A percentile compares a stretch with the other conserved stretches of the same genome.
Conservation (phyloP, 2,888 invertebrate species). For the Stenoptilia bipunctidactyla region DNA sequence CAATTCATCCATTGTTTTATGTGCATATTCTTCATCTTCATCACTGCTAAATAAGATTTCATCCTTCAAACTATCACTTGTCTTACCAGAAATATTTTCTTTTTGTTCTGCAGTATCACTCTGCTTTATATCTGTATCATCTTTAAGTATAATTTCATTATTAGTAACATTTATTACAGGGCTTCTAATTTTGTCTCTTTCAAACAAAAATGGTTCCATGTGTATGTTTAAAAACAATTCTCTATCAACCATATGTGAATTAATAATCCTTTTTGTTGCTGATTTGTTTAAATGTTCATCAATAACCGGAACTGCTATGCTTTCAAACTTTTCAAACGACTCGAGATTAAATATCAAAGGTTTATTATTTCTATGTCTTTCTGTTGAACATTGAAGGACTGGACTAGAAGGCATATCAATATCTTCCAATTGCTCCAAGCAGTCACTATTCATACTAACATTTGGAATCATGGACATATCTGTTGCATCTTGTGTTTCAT, state of each 20-base stretch:
- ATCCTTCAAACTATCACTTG: slow-evolving; percentile 24
- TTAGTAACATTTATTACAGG: slow-evolving; percentile 17
- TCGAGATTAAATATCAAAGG: slow-evolving; percentile 36
- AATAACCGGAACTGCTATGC: slow-evolving; percentile 32
- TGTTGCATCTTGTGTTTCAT: slow-evolving; percentile 7
- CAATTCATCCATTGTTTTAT: slow-evolving; percentile 28
- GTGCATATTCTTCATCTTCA: slow-evolving; percentile 36
- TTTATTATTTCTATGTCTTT: slow-evolving; percentile 2
- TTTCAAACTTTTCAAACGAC: slow-evolving; percentile 49
- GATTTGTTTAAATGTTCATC: slow-evolving; percentile 25
- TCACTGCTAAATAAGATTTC: slow-evolving; percentile 55
- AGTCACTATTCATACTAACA: slow-evolving; percentile 8
- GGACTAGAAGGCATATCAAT: slow-evolving; percentile 28
- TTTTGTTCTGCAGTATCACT: slow-evolving; percentile 6
- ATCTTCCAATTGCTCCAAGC: slow-evolving; percentile 5
- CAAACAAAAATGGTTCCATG: slow-evolving; percentile 16
- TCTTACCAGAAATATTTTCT: slow-evolving; percentile 4
- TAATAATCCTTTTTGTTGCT: slow-evolving; percentile 32
- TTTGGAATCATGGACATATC: slow-evolving; percentile 4
- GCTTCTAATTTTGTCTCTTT: slow-evolving; percentile 16
- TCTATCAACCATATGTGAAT: slow-evolving; percentile 39
- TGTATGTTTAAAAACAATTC: slow-evolving; percentile 28
- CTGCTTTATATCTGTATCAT: slow-evolving; percentile 5
- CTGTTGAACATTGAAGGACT: slow-evolving; percentile 22
- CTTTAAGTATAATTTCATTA: slow-evolving; percentile 1